Percentiles rank a stretch among this genome's conserved stretches.
phyloP scores from a whole-genome alignment of 2,888 invertebrate genomes.

The Cactoblastis cactorum region DNA sequence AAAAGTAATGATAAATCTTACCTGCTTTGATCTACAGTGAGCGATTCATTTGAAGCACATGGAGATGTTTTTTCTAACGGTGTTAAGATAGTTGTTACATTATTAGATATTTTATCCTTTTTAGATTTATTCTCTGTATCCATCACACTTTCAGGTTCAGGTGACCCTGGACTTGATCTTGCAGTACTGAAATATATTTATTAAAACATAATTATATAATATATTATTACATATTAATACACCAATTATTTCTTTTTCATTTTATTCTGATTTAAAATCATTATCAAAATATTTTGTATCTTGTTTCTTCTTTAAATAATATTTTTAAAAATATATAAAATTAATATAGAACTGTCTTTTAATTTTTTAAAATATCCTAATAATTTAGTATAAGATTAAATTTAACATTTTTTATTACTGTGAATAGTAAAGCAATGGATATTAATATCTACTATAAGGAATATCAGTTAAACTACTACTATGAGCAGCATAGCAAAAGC shows the following conservation, averaged over 20 bases:
- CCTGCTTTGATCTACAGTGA: constrained; percentile 86
- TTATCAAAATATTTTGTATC: too few relatives aligned
- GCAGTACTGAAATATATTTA: constrained; percentile 56
- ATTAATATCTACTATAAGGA: background rate
- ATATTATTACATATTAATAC: too few relatives aligned
- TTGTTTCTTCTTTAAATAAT: too few relatives aligned
- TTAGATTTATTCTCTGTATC: constrained; percentile 53
- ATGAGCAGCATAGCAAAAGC: constrained; percentile 21
- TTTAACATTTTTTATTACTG: too few relatives aligned
- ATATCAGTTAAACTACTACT: constrained; percentile 3
- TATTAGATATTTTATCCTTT: constrained; percentile 48
- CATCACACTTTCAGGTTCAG: constrained; percentile 51
- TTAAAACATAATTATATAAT: background rate
- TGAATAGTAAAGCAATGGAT: too few relatives aligned
- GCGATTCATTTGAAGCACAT: constrained; percentile 90
- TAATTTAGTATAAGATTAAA: too few relatives aligned
- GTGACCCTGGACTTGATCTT: constrained; percentile 84
- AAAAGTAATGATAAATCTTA: constrained; percentile 24
- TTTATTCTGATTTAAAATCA: too few relatives aligned
- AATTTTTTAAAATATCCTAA: too few relatives aligned
- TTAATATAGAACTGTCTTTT: too few relatives aligned
- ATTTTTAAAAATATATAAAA: too few relatives aligned
- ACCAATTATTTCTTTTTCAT: background rate
- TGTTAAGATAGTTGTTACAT: constrained; percentile 52
- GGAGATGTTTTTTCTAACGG: constrained; percentile 81